Evolutionary conservation across 1,140 invertebrate genomes (phyloP), one percentile per base, ranked within the genome.

Genomic region (Streblospio benedicti): DNA sequence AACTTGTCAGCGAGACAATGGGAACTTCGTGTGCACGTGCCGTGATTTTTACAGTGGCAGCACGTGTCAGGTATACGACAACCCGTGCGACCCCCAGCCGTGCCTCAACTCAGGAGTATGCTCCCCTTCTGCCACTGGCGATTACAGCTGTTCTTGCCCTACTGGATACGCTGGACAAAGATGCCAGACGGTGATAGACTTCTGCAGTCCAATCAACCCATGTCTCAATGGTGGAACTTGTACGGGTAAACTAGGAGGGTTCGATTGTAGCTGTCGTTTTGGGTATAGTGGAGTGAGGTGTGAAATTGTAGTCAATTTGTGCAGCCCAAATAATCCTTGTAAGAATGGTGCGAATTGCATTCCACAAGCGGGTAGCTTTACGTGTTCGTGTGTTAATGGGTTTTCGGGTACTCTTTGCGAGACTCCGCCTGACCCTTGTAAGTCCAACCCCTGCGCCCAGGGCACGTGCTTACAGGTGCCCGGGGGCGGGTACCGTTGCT

Each of bases 371-470:
- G n/a, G n/a, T n/a, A n/a, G n/a, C n/a, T n/a, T n/a, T n/a, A n/a
- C n/a, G n/a, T 76, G 74, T 63, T 32, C 45, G 12, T 75, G 73
- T 67, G 30, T 60, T 2, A 14, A 52, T 2, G 70, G 71, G 6
- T 76, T 61, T 60, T 67, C 63, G 2, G 73, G 73, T 14, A 56
- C 33, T 18, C 61, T 59, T 25, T 76, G 74, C 59, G 67, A 68
- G 16, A 52, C 33, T 0, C 41, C 47, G 14, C 62, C 71, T n/a
- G 62, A 71, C 51, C 65, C 70, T 32, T 76, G 74, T 55, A 30
- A 33, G 6, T 63, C 23, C 45, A 16, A 9, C 2, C 45, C 45
- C 9, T 47, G 45, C 45, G 45, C 2, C 6, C 9, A 28, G 14
- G 45, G 45, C 45, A 16, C 45, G 45, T 47, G 45, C 30, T n/a